Evolutionary conservation across 2,113 vertebrate genomes (phyloP).

Genomic region (Tachysurus fulvidraco): DNA sequence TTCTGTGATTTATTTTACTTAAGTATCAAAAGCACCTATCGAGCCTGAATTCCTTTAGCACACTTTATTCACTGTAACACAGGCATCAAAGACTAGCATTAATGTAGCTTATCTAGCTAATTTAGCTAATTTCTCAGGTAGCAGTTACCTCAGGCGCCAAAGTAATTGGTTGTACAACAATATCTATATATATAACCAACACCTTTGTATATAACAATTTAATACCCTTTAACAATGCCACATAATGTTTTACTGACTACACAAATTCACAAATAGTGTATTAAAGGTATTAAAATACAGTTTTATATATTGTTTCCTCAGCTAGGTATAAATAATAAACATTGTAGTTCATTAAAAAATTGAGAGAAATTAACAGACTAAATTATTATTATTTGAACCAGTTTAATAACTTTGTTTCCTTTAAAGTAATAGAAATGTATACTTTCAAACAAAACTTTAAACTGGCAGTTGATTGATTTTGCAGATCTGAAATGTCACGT

Average conservation of each 20-base stretch:
- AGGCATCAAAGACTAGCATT: no score
- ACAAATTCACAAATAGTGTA: not conserved
- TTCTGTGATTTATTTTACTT: not conserved
- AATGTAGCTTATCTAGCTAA: no score
- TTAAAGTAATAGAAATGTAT: not conserved
- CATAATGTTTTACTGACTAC: not conserved
- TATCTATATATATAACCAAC: not conserved
- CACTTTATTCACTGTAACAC: not conserved
- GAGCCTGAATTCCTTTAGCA: not conserved
- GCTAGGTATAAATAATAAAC: not conserved
- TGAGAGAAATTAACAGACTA: not conserved
- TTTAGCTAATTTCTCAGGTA: not conserved
- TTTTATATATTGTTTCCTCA: not conserved
- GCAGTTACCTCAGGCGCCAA: not conserved
- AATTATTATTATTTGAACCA: not conserved
- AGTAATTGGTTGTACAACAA: not conserved
- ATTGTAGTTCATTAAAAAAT: not conserved
- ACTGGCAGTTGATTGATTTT: not conserved
- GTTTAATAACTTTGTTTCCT: not conserved
- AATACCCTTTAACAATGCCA: not conserved
- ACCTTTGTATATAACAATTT: not conserved
- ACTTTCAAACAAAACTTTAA: not conserved
- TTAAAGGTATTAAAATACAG: not conserved
- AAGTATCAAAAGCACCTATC: not conserved
- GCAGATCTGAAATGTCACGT: not conserved